phyloP scores from a whole-genome alignment of 2,797 vertebrate genomes.

The Triplophysa yarkandensis region DNA sequence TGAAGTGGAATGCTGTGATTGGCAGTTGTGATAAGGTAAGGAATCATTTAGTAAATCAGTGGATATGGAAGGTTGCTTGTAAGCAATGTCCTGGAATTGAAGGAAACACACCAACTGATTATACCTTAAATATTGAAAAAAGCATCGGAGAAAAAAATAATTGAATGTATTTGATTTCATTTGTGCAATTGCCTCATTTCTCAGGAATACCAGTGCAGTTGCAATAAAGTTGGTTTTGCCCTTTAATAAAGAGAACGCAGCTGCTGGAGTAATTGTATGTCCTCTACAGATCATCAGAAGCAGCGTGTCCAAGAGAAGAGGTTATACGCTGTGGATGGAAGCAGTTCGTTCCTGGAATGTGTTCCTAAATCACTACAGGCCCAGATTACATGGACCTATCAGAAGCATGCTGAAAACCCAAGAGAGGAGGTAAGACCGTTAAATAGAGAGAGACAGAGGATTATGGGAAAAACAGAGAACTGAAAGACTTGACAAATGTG shows the following conservation, averaged over 20 bases:
- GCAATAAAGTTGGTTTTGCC: neutral
- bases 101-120: neutral
- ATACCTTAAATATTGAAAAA: neutral
- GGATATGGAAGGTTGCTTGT: neutral
- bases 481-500: constrained; percentile 38
- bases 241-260: neutral
- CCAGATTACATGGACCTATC: constrained; percentile 87
- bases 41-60: neutral
- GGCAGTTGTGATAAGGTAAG: neutral
- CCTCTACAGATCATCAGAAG: constrained; percentile 79
- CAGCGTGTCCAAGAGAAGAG: constrained; percentile 82
- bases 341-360: constrained; percentile 94
- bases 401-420: constrained; percentile 75
- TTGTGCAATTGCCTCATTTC: neutral
- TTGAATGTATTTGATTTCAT: neutral
- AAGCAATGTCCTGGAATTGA: neutral
- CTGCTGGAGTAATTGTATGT: constrained; percentile 32
- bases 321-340: constrained; percentile 87
- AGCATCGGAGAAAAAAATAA: neutral
- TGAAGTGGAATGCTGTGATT: neutral
- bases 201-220: neutral
- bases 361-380: constrained; percentile 92
- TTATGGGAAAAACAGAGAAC: constrained; percentile 26
- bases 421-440: constrained; percentile 79
- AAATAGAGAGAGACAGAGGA: neutral